These are phyloP conservation scores for Isoperla grammatica DNA, from an alignment of 2,888 invertebrate species.

Conservation along the genomic window DNA sequence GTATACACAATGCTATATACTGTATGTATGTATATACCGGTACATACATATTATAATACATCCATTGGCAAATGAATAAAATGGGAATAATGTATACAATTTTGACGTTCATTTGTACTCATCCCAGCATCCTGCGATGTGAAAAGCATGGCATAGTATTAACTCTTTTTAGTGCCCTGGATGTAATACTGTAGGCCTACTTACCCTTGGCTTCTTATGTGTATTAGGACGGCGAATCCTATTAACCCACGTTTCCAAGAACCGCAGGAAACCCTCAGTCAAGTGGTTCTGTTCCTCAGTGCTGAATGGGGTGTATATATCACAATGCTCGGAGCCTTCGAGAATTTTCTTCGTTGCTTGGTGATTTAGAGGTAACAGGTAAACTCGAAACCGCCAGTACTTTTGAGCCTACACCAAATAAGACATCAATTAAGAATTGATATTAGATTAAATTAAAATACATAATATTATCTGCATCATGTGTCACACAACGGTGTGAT, in stretches of 20 bases:
- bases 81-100: too few species aligned
- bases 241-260: conserved; percentile 81
- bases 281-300: conserved; percentile 53
- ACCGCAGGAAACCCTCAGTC: conserved; percentile 69
- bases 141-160: too few species aligned
- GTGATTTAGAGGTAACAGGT: conserved; percentile 77
- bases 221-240: conserved; percentile 73
- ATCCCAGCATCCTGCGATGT: too few species aligned
- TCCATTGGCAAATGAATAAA: too few species aligned
- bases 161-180: too few species aligned
- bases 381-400: conserved; percentile 88
- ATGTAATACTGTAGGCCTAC: too few species aligned
- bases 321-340: conserved; percentile 68
- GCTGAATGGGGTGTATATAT: conserved; percentile 70
- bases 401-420: conserved; percentile 60
- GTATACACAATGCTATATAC: too few species aligned
- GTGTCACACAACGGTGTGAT: too few species aligned
- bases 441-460: conserved; percentile 3
- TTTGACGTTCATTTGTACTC: too few species aligned
- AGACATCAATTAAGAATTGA: conserved; percentile 26
- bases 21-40: too few species aligned
- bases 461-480: too few species aligned
- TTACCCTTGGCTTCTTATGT: conserved; percentile 69
- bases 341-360: conserved; percentile 68
- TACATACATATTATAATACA: too few species aligned